phyloP scores from a whole-genome alignment of 2,797 vertebrate species.

The Tokudaia tokunoshimensis region DNA sequence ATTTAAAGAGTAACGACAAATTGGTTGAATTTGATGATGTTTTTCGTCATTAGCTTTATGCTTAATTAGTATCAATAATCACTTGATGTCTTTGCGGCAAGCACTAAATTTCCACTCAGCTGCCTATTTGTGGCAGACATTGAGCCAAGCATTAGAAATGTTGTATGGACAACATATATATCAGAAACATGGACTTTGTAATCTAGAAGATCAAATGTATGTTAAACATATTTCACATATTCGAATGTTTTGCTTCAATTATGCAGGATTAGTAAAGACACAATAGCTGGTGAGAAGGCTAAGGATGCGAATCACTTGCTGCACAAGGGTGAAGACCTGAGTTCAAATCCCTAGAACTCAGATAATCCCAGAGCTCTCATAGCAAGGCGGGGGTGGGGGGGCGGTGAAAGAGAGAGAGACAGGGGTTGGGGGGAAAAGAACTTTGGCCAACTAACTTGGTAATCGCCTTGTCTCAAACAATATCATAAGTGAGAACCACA shows the following conservation, averaged over 20 bases:
- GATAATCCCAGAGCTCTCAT: background rate
- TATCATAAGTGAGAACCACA: too few species aligned
- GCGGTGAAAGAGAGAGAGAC: background rate
- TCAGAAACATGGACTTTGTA: background rate
- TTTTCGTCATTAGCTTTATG: conserved; percentile 16
- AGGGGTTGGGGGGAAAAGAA: background rate
- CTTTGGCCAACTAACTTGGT: background rate
- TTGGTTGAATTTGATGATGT: conserved; percentile 12
- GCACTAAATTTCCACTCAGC: background rate
- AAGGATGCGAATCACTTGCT: background rate
- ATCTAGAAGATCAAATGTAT: background rate
- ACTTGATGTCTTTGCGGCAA: conserved; percentile 6
- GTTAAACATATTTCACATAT: background rate
- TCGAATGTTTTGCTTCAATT: conserved; percentile 15
- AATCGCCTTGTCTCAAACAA: background rate
- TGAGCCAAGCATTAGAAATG: background rate
- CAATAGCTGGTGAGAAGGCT: background rate
- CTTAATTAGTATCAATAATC: background rate
- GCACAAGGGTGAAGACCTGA: background rate
- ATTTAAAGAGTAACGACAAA: conserved; percentile 6
- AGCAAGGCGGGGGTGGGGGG: too few species aligned
- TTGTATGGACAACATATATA: background rate
- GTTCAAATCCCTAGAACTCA: background rate
- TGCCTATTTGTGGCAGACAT: background rate
- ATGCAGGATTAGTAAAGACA: background rate